A percentile compares a stretch with the other conserved stretches of the same genome.
Evolutionary conservation across 2,113 vertebrate genomes (phyloP).

Genomic region (Jaculus jaculus): DNA sequence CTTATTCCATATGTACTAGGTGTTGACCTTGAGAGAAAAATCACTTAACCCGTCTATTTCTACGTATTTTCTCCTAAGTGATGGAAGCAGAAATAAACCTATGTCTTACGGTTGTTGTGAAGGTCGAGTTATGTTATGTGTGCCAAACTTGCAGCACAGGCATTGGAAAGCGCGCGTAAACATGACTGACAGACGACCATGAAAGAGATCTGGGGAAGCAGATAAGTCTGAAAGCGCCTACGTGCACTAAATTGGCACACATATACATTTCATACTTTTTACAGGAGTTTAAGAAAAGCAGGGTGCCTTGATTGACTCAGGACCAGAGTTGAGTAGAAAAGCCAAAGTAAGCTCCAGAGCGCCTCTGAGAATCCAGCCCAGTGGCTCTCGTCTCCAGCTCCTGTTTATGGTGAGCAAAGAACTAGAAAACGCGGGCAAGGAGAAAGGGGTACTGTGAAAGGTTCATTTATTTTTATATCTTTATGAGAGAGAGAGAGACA

Average conservation of each 20-base stretch:
- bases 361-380: too few species aligned
- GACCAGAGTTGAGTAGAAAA: neutral
- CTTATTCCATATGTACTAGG: neutral
- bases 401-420: too few species aligned
- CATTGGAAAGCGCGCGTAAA: neutral
- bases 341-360: neutral
- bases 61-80: neutral
- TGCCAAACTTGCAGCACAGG: neutral
- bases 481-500: too few species aligned
- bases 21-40: neutral
- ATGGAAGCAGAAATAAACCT: neutral
- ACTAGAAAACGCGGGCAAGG: too few species aligned
- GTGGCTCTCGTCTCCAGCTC: too few species aligned
- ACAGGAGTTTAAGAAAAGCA: neutral
- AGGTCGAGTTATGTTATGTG: neutral
- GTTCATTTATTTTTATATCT: too few species aligned
- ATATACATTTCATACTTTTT: neutral
- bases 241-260: neutral
- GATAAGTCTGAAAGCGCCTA: neutral
- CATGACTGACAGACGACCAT: neutral
- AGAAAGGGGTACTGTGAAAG: too few species aligned
- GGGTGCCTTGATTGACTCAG: neutral
- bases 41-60: neutral
- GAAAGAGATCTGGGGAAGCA: neutral
- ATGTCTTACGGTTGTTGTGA: neutral